A percentile compares a stretch with the other conserved stretches of the same genome.
phyloP scores from a whole-genome alignment of 2,113 vertebrate genomes.

The Cettia cetti region DNA sequence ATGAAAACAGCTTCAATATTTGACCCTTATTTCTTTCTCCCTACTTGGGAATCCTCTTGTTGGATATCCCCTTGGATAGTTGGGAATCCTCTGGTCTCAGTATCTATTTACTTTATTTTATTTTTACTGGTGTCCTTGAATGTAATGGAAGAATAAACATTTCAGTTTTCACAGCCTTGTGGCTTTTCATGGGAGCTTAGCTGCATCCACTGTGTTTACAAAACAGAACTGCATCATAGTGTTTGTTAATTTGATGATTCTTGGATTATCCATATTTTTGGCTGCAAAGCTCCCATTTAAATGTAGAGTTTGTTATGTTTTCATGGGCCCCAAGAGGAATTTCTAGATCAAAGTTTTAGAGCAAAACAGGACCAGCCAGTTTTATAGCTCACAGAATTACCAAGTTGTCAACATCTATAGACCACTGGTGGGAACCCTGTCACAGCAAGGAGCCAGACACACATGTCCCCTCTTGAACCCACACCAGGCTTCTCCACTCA shows the following conservation, averaged over 20 bases:
- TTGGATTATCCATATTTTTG: background rate
- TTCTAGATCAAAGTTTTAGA: background rate
- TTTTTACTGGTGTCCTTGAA: slow-evolving; percentile 24
- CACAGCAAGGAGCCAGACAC: background rate
- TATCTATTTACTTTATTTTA: background rate
- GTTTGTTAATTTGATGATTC: slow-evolving; percentile 22
- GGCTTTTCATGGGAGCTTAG: slow-evolving; percentile 35
- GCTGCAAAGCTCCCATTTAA: background rate
- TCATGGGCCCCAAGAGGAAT: background rate
- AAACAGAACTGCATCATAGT: background rate
- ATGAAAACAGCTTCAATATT: background rate
- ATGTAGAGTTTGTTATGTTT: background rate
- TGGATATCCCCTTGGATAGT: background rate
- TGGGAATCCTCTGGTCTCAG: background rate
- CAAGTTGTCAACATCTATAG: background rate
- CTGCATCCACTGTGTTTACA: slow-evolving; percentile 22
- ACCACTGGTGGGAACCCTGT: background rate
- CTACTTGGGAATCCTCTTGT: background rate
- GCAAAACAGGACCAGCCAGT: background rate
- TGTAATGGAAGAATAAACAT: slow-evolving; percentile 39
- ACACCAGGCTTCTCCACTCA: background rate
- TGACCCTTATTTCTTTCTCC: background rate
- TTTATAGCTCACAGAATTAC: background rate
- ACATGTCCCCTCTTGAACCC: background rate
- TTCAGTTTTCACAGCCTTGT: background rate